Conservation (phyloP, 2,888 invertebrate genomes). For the Steromphala cineraria region DNA sequence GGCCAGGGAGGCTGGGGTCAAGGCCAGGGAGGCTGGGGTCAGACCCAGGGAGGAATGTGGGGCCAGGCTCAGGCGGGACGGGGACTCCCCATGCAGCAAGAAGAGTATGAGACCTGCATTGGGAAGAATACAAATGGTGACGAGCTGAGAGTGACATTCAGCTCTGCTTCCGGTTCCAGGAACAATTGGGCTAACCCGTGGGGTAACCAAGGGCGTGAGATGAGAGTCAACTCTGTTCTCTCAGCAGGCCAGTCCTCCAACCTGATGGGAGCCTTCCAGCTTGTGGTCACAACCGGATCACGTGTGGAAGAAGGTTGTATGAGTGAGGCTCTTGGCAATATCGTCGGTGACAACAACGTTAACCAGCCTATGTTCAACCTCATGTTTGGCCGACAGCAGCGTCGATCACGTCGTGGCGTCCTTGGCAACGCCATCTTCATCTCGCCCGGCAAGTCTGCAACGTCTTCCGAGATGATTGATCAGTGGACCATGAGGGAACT, state of each 20-base stretch:
- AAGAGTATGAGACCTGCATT: not conserved
- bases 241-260: not conserved
- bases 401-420: not conserved
- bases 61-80: too few species aligned
- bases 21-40: too few species aligned
- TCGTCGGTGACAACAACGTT: not conserved
- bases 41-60: too few species aligned
- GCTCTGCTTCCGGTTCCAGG: not conserved
- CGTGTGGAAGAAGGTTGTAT: not conserved
- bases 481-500: not conserved
- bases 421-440: not conserved
- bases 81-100: too few species aligned
- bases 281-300: not conserved
- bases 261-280: not conserved
- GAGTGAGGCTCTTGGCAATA: not conserved
- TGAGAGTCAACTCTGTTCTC: not conserved
- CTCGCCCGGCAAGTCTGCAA: not conserved
- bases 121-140: not conserved
- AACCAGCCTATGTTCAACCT: not conserved
- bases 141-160: conserved; percentile 2
- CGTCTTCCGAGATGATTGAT: not conserved
- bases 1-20: too few species aligned
- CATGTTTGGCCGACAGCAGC: not conserved
- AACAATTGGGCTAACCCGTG: not conserved
- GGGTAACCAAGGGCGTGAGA: not conserved